Base-by-base conservation (phyloP, 2,888 invertebrate genomes). In the Teinopalpus imperialis region DNA sequence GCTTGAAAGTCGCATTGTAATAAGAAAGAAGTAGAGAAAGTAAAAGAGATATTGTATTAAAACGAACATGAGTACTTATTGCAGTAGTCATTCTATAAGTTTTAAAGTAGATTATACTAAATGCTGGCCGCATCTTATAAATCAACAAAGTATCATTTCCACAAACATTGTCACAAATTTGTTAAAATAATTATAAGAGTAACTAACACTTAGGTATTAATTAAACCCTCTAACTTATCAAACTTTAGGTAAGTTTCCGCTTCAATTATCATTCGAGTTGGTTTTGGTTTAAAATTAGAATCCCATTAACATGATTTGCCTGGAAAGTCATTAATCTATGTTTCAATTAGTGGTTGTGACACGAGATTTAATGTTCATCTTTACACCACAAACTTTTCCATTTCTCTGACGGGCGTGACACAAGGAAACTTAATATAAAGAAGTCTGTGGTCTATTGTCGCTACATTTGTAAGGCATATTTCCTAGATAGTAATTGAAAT, bases 331-430 rank as follows among this genome's bases (percentile, higher is more conserved):
- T 46, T 41, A 46, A 46, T 46, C 46, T 40, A 16, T 40, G 40
- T 41, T 29, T 35, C 35, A 40, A 40, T 46, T 46, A 46, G 39
- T 32, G 13, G 27, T 13, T 20, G 8, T 14, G 14, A 20, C 12
- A 14, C 3, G 14, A 9, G 20, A 41, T 21, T 34, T 21, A 26
- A 27, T 10, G 16, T 8, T 23, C 23, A 20, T 32, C 31, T 24
- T 20, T 12, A 44, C 18, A 31, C 20, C 6, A 32, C 59, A 57
- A 79, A 79, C 75, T 80, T 79, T 63, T 57, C 63, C 66, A 74
- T 77, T 76, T 69, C 39, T 34, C 31, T 63, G 60, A 49, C 52
- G 57, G 64, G 65, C 66, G 63, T 67, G 62, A 64, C 64, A 67
- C 56, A 63, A 57, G 51, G 55, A 61, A 63, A 37, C 44, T 37